Evolutionary conservation across 2,113 vertebrate genomes (phyloP).

Genomic region (Ceratotherium simum): DNA sequence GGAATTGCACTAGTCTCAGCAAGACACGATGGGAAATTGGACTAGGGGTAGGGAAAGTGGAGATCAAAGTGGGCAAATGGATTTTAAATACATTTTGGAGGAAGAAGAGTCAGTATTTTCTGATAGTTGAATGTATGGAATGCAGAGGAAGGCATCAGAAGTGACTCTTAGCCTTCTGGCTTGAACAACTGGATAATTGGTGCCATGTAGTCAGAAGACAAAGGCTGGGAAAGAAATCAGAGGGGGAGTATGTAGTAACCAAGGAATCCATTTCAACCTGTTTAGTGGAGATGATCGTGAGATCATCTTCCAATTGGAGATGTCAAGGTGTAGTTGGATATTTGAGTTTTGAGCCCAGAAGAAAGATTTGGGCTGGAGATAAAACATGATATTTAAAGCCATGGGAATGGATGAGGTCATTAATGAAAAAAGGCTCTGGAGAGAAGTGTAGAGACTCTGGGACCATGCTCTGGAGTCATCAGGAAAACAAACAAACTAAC

Average conservation of each 20-base stretch:
- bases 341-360: background rate
- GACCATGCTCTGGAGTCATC: background rate
- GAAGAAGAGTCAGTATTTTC: background rate
- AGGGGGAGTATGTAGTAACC: background rate
- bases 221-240: background rate
- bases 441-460: background rate
- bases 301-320: background rate
- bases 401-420: background rate
- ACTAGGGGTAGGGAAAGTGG: background rate
- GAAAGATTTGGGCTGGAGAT: background rate
- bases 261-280: background rate
- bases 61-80: background rate
- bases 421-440: background rate
- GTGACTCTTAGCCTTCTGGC: background rate
- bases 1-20: background rate
- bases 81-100: background rate
- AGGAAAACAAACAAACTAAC: background rate
- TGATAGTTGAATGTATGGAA: background rate
- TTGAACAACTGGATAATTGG: background rate
- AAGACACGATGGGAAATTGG: background rate
- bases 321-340: background rate
- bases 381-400: conserved; percentile 1
- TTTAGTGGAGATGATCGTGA: background rate
- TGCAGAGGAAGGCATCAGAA: background rate
- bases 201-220: background rate